These are phyloP conservation scores for Naja naja DNA, from an alignment of 2,113 vertebrate species.

Conservation along the genomic window DNA sequence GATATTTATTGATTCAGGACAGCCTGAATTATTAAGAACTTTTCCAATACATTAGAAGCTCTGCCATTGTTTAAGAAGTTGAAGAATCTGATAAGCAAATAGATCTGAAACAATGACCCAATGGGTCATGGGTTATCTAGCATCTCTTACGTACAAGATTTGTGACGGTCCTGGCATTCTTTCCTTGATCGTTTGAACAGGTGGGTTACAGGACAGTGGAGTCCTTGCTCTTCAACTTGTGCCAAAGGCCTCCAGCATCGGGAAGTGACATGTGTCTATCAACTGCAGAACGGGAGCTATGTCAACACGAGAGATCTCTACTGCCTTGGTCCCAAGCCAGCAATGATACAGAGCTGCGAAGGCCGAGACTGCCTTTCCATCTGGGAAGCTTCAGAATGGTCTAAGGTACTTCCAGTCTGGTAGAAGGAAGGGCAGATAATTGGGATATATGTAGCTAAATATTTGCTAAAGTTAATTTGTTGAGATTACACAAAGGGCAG, in stretches of 20 bases:
- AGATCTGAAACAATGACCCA: neutral
- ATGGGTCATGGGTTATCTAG: neutral
- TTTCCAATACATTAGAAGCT: neutral
- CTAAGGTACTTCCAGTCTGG: slow-evolving; percentile 75
- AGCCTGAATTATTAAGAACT: neutral
- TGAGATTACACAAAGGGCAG: neutral
- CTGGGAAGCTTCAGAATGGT: slow-evolving; percentile 97
- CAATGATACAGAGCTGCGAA: slow-evolving; percentile 82
- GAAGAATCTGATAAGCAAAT: neutral
- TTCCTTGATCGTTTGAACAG: slow-evolving; percentile 62
- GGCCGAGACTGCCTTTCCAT: slow-evolving; percentile 85
- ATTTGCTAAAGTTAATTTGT: neutral
- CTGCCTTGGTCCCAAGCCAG: slow-evolving; percentile 82
- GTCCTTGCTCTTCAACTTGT: slow-evolving; percentile 87
- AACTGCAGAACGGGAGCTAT: slow-evolving; percentile 86
- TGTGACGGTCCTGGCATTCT: neutral
- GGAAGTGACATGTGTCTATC: slow-evolving; percentile 85
- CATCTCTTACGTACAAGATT: neutral
- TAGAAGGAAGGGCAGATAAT: neutral
- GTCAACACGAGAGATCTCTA: slow-evolving; percentile 82
- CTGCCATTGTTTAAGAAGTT: neutral
- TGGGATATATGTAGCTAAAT: neutral
- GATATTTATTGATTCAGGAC: neutral
- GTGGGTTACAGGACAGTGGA: slow-evolving; percentile 89
- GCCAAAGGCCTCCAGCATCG: slow-evolving; percentile 86